Conservation (phyloP, 2,888 invertebrate species). For the Pterostichus niger region DNA sequence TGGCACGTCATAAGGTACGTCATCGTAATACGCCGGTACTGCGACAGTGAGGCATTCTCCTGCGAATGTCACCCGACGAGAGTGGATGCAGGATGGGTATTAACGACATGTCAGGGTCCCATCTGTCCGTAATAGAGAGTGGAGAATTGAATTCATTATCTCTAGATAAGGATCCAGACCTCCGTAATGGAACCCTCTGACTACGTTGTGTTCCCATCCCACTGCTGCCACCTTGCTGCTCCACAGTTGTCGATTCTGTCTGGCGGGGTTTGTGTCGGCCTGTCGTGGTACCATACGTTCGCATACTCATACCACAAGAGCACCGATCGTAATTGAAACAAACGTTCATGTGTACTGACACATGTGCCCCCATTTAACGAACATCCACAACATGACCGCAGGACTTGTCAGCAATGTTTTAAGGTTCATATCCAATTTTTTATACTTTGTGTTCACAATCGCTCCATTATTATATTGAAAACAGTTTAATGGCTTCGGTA, state of each 20-base stretch:
- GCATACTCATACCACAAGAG: not conserved
- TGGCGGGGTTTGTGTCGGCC: no score
- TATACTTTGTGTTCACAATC: no score
- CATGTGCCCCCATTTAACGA: constrained; percentile 45
- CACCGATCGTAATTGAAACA: constrained; percentile 48
- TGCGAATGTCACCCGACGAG: not conserved
- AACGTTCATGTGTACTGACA: constrained; percentile 31
- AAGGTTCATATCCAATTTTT: no score
- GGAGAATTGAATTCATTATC: constrained; percentile 65
- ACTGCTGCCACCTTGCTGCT: not conserved
- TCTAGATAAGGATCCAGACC: constrained; percentile 56
- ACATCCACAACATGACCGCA: constrained; percentile 10
- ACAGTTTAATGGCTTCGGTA: no score
- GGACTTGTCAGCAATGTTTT: constrained; percentile 3
- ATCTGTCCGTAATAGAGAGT: constrained; percentile 54
- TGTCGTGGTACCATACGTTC: not conserved
- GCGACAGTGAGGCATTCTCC: not conserved
- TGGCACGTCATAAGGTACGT: no score
- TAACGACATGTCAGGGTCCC: constrained; percentile 46
- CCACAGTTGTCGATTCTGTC: not conserved
- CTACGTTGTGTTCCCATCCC: not conserved
- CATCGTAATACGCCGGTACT: no score
- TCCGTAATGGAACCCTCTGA: constrained; percentile 47
- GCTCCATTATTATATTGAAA: no score
- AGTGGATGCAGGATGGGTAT: not conserved